phyloP scores from a whole-genome alignment of 92 coral and sea anemone genomes.

The Porites divaricata region DNA sequence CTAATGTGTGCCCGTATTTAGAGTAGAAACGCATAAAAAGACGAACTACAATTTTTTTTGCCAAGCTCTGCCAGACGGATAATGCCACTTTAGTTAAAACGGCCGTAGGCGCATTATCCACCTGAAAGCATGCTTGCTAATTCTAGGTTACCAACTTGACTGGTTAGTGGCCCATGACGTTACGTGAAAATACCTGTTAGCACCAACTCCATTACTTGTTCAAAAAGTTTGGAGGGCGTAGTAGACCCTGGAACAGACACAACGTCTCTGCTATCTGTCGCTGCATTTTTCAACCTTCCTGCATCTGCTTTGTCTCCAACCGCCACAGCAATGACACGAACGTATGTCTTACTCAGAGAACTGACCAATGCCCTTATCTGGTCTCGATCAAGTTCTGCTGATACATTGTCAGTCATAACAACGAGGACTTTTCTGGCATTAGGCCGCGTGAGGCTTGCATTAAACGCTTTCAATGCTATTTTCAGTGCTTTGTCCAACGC shows the following conservation, averaged over 20 bases:
- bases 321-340: constrained; percentile 73
- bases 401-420: constrained; percentile 62
- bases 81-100: no score
- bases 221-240: constrained; percentile 58
- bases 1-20: no score
- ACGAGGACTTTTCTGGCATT: constrained; percentile 79
- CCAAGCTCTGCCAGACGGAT: no score
- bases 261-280: constrained; percentile 64
- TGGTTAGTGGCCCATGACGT: background rate
- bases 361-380: constrained; percentile 43
- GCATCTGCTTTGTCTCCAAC: constrained; percentile 64
- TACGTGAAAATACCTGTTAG: constrained; percentile 49
- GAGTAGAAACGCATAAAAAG: no score
- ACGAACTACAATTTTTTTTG: no score
- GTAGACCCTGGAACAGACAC: constrained; percentile 51
- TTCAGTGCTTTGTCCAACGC: constrained; percentile 72
- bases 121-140: no score
- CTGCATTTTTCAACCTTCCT: constrained; percentile 47
- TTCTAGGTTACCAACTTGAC: no score
- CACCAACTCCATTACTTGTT: constrained; percentile 55
- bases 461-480: constrained; percentile 59
- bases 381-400: constrained; percentile 38
- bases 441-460: constrained; percentile 58
- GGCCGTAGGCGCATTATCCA: no score
- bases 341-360: constrained; percentile 38